Evolutionary conservation across 2,797 vertebrate genomes (phyloP).

Genomic region (Pseudopleuronectes americanus): DNA sequence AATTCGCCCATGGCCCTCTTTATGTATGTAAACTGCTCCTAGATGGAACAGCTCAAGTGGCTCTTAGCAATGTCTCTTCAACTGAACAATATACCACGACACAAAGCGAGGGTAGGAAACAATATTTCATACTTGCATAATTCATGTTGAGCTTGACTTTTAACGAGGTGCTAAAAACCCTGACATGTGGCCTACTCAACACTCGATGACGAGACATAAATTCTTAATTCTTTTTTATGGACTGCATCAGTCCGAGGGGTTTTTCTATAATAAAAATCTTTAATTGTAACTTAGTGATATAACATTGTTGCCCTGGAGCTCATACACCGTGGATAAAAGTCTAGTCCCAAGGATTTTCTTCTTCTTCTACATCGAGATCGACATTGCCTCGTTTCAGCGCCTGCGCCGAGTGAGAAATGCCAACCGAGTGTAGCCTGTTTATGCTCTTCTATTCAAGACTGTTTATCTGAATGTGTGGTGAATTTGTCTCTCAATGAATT

Average conservation of each 20-base stretch:
- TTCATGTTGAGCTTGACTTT: conserved; percentile 76
- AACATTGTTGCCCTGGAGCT: conserved; percentile 43
- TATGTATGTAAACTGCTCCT: conserved; percentile 53
- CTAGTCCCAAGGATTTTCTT: conserved; percentile 23
- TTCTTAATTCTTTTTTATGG: conserved; percentile 75
- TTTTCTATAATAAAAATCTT: conserved; percentile 73
- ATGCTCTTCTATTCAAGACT: conserved; percentile 34
- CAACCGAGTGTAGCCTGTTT: conserved; percentile 35
- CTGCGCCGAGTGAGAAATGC: conserved; percentile 22
- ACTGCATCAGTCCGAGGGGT: conserved; percentile 63
- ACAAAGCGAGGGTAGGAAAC: conserved; percentile 46
- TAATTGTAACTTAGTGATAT: conserved; percentile 51
- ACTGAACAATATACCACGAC: conserved; percentile 49
- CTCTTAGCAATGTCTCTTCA: conserved; percentile 57
- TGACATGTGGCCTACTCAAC: conserved; percentile 72
- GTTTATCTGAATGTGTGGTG: conserved; percentile 39
- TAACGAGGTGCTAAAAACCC: conserved; percentile 80
- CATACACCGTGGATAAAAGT: conserved; percentile 39
- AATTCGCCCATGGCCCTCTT: conserved; percentile 34
- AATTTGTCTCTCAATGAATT: conserved; percentile 48
- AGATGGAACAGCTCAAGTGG: conserved; percentile 52
- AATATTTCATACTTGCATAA: conserved; percentile 76
- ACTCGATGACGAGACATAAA: conserved; percentile 64
- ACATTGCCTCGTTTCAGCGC: conserved; percentile 32
- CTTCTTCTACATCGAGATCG: conserved; percentile 33